Evolutionary conservation across 2,797 vertebrate species (phyloP).

Genomic region (Perodicticus potto): DNA sequence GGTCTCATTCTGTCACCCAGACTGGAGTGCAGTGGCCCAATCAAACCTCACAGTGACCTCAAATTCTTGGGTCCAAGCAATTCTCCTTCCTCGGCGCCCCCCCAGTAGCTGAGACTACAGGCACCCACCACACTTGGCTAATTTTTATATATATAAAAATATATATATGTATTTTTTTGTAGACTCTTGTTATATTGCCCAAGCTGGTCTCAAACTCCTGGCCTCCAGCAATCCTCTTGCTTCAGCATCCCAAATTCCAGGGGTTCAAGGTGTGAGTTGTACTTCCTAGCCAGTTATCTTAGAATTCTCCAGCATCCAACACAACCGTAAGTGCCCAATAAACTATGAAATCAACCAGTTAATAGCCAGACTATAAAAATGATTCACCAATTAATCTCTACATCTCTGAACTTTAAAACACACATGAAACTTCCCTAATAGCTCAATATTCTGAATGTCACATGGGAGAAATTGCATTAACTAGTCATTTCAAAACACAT

Average conservation of each 20-base stretch:
- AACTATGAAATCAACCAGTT: slow-evolving; percentile 5
- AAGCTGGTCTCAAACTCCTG: not conserved
- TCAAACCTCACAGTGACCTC: not conserved
- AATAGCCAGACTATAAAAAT: not conserved
- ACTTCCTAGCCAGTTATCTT: not conserved
- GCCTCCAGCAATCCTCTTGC: not conserved
- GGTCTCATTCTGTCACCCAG: not conserved
- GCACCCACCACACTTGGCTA: not conserved
- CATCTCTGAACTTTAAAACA: slow-evolving; percentile 31
- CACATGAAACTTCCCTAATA: slow-evolving; percentile 5
- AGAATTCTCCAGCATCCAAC: not conserved
- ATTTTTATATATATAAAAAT: not conserved
- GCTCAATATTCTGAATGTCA: slow-evolving; percentile 22
- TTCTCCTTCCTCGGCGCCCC: too few species aligned
- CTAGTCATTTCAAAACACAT: slow-evolving; percentile 18
- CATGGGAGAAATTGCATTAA: not conserved
- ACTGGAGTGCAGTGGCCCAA: not conserved
- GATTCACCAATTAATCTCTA: not conserved
- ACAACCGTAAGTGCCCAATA: not conserved
- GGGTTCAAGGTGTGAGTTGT: not conserved
- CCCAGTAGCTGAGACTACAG: not conserved
- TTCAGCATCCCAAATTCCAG: not conserved
- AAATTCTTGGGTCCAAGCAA: not conserved
- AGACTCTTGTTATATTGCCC: not conserved
- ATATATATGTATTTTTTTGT: not conserved